These are phyloP conservation scores for Tringa solitaria DNA, from an alignment of 2,113 vertebrate genomes.

Conservation along the genomic window DNA sequence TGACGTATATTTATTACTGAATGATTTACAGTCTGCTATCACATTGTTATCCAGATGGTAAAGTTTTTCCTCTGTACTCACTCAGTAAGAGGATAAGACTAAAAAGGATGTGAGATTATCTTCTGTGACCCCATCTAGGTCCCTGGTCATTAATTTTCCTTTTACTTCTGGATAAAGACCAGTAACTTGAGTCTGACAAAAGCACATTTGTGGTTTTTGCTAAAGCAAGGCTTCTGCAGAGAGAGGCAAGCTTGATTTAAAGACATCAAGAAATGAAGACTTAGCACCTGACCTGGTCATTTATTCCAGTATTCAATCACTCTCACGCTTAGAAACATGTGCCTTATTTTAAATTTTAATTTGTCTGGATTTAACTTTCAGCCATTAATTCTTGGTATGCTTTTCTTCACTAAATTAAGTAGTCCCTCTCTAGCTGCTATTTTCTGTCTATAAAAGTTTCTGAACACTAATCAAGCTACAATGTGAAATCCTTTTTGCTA, in stretches of 20 bases:
- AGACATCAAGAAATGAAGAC: not conserved
- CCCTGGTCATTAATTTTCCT: conserved; percentile 14
- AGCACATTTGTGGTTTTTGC: not conserved
- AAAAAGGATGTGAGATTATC: conserved; percentile 9
- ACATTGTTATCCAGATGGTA: not conserved
- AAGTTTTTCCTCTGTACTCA: not conserved
- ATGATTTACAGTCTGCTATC: conserved; percentile 2
- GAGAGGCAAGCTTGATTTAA: not conserved
- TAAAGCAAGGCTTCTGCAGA: not conserved
- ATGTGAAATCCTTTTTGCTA: not conserved
- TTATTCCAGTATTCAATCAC: not conserved
- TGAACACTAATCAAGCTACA: not conserved
- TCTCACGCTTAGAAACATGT: not conserved
- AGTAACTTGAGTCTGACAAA: not conserved
- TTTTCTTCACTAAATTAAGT: not conserved
- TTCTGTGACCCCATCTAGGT: not conserved
- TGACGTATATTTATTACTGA: conserved; percentile 14
- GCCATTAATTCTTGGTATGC: not conserved
- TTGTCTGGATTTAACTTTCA: not conserved
- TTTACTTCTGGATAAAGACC: not conserved
- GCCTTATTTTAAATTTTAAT: not conserved
- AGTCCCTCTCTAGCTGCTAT: not conserved
- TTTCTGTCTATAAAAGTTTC: not conserved
- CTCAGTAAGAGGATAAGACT: not conserved
- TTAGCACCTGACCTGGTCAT: not conserved